These are phyloP conservation scores for Rhinoraja longicauda DNA, from an alignment of 2,797 vertebrate species.

Conservation along the genomic window DNA sequence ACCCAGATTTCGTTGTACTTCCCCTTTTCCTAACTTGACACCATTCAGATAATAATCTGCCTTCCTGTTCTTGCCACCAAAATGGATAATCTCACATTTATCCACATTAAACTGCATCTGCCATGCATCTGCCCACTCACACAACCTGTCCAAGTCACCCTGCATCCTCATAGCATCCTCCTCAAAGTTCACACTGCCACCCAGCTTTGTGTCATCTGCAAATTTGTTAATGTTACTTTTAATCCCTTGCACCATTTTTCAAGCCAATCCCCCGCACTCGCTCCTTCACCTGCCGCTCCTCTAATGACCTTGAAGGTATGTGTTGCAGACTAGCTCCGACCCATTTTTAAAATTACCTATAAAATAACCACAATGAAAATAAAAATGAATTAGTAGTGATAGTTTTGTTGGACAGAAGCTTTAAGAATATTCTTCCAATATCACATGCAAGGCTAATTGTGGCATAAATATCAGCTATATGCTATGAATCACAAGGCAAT, in stretches of 20 bases:
- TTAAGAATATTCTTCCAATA: not conserved
- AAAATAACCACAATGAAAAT: not conserved
- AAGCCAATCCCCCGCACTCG: too few relatives aligned
- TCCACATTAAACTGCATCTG: constrained; percentile 20
- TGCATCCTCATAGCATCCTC: too few relatives aligned
- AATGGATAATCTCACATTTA: constrained; percentile 5
- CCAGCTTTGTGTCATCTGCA: too few relatives aligned
- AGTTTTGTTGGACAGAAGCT: not conserved
- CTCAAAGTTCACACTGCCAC: too few relatives aligned
- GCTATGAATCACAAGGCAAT: not conserved
- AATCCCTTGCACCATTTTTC: too few relatives aligned
- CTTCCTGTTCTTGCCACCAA: not conserved
- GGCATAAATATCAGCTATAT: not conserved
- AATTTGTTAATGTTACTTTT: too few relatives aligned
- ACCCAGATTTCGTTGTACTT: too few relatives aligned
- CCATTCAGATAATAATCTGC: not conserved
- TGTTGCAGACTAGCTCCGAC: too few relatives aligned
- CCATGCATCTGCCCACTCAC: not conserved
- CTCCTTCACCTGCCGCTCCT: too few relatives aligned
- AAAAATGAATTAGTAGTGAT: not conserved
- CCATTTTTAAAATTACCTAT: not conserved
- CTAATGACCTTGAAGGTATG: too few relatives aligned
- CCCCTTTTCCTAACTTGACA: too few relatives aligned
- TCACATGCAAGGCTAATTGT: not conserved
- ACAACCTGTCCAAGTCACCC: too few relatives aligned